Evolutionary conservation across 2,113 vertebrate species (phyloP).

Genomic region (Aphyosemion australe): DNA sequence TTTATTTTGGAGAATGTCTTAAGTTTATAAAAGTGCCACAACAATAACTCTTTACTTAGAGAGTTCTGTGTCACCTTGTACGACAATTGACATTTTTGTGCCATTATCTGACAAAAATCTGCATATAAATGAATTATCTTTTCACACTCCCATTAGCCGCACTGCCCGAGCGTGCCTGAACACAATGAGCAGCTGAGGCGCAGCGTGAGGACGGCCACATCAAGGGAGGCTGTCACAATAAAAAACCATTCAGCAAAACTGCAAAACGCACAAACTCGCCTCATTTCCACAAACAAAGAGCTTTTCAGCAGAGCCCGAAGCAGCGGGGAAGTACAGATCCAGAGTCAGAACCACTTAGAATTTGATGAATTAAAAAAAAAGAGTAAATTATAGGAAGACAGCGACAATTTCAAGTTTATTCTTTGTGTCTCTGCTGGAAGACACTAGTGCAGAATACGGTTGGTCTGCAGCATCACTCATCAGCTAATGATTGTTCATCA

Average conservation of each 20-base stretch:
- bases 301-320: conserved; percentile 23
- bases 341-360: conserved; percentile 13
- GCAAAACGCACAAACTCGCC: conserved; percentile 15
- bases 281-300: conserved; percentile 17
- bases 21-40: neutral
- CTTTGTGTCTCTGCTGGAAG: conserved; percentile 2
- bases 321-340: conserved; percentile 2
- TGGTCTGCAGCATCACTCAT: conserved; percentile 35
- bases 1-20: conserved; percentile 1
- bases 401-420: conserved; percentile 23
- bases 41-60: conserved; percentile 2
- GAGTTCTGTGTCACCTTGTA: conserved; percentile 20
- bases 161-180: conserved; percentile 1
- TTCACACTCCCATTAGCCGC: conserved; percentile 28
- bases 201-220: conserved; percentile 31
- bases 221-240: conserved; percentile 18
- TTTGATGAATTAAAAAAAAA: conserved; percentile 24
- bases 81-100: conserved; percentile 11
- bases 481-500: conserved; percentile 49
- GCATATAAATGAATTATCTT: conserved; percentile 21
- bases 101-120: conserved; percentile 28
- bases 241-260: conserved; percentile 34
- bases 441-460: conserved; percentile 31
- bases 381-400: neutral
- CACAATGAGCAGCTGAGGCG: conserved; percentile 41